A percentile compares a stretch with the other conserved stretches of the same genome.
These are phyloP conservation scores for Himalopsyche anomala DNA, from an alignment of 2,888 invertebrate genomes.

Conservation along the genomic window DNA sequence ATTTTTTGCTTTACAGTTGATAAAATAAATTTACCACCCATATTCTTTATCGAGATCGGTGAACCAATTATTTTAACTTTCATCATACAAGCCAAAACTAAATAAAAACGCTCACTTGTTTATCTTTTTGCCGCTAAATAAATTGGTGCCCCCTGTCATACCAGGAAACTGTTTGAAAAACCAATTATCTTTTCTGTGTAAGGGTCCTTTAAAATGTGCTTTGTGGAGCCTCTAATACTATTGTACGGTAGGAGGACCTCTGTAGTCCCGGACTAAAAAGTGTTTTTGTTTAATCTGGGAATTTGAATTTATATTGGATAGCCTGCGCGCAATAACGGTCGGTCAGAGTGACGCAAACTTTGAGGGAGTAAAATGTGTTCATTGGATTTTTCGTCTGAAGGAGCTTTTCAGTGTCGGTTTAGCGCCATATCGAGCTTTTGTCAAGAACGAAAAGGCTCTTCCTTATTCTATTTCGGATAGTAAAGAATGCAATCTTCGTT, in stretches of 20 bases:
- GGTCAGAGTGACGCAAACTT: conserved; percentile 49
- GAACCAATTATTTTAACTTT: no score
- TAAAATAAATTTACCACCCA: no score
- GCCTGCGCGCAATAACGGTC: conserved; percentile 49
- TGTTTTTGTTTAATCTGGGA: conserved; percentile 64
- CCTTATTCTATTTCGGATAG: neutral
- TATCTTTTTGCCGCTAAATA: neutral
- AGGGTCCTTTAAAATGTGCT: conserved; percentile 55
- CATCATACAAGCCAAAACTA: neutral
- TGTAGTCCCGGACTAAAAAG: conserved; percentile 50
- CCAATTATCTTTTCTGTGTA: conserved; percentile 61
- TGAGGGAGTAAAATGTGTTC: conserved; percentile 43
- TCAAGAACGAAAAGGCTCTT: neutral
- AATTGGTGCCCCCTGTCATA: conserved; percentile 9
- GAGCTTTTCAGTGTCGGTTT: conserved; percentile 1
- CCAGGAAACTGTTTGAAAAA: conserved; percentile 57
- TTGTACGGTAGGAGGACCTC: conserved; percentile 48
- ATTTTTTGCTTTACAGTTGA: no score
- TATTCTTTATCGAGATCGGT: no score
- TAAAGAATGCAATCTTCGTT: conserved; percentile 27
- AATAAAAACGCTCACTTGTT: neutral
- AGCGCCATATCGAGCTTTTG: conserved; percentile 26
- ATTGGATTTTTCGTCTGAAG: conserved; percentile 23
- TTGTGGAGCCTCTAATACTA: conserved; percentile 42
- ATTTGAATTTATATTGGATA: conserved; percentile 64